phyloP scores from a whole-genome alignment of 2,113 vertebrate genomes.

The Phalacrocorax pelagicus region DNA sequence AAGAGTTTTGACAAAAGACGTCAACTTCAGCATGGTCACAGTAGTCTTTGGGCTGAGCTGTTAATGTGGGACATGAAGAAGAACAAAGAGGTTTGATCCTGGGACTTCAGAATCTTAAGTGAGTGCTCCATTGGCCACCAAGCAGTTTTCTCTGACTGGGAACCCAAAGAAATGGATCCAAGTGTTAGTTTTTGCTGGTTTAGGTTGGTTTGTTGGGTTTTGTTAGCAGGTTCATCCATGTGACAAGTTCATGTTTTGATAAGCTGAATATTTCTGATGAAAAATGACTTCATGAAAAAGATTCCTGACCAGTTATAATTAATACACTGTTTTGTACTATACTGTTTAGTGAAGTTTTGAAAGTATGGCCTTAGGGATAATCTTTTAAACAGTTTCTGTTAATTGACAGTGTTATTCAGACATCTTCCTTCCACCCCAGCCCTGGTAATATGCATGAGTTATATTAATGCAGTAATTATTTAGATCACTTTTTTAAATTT shows the following conservation, averaged over 20 bases:
- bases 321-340: slow-evolving; percentile 39
- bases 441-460: neutral
- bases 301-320: slow-evolving; percentile 13
- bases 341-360: slow-evolving; percentile 32
- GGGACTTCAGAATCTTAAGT: neutral
- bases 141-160: neutral
- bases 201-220: neutral
- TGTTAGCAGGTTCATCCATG: neutral
- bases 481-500: slow-evolving; percentile 48
- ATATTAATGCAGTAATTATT: slow-evolving; percentile 54
- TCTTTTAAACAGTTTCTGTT: slow-evolving; percentile 46
- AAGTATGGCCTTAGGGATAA: slow-evolving; percentile 7
- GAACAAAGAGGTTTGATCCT: neutral
- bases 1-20: neutral
- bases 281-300: neutral
- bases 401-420: slow-evolving; percentile 54
- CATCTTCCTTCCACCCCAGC: neutral
- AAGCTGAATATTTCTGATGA: neutral
- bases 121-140: accelerated
- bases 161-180: neutral
- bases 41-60: neutral
- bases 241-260: neutral
- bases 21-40: neutral
- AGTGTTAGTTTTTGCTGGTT: neutral
- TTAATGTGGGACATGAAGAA: neutral